A percentile compares a stretch with the other conserved stretches of the same genome.
Conservation (phyloP, 2,113 vertebrate species). For the Cacatua alba region DNA sequence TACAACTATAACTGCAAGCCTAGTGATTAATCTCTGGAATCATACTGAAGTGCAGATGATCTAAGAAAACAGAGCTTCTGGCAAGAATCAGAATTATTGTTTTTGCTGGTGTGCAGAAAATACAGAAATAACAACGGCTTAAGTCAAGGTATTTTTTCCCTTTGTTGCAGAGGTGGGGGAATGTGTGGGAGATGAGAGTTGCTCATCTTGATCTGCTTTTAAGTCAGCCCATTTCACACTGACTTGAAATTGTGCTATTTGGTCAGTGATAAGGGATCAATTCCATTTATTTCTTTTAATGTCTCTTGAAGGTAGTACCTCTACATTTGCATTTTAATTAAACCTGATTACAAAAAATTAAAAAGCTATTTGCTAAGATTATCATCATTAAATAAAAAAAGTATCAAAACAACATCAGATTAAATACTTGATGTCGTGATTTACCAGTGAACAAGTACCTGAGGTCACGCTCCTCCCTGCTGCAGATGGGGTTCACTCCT, state of each 20-base stretch:
- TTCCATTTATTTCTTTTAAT: neutral
- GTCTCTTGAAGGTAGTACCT: neutral
- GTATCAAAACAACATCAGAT: neutral
- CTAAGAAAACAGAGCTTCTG: neutral
- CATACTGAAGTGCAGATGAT: neutral
- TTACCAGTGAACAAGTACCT: neutral
- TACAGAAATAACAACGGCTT: neutral
- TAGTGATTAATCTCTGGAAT: neutral
- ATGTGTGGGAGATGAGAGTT: neutral
- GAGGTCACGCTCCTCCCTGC: neutral
- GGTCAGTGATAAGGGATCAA: neutral
- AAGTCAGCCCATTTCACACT: neutral
- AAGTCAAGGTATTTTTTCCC: neutral
- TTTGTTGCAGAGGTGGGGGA: neutral
- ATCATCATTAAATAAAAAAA: neutral
- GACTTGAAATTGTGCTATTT: neutral
- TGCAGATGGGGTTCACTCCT: neutral
- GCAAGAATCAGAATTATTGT: neutral
- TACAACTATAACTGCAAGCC: neutral
- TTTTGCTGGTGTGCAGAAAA: constrained; percentile 10
- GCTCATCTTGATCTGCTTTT: neutral
- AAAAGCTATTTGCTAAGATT: neutral
- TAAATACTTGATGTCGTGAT: neutral
- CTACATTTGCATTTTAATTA: neutral
- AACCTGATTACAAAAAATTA: neutral